These are phyloP conservation scores for Acleris sparsana DNA, from an alignment of 2,888 invertebrate species.

Conservation along the genomic window DNA sequence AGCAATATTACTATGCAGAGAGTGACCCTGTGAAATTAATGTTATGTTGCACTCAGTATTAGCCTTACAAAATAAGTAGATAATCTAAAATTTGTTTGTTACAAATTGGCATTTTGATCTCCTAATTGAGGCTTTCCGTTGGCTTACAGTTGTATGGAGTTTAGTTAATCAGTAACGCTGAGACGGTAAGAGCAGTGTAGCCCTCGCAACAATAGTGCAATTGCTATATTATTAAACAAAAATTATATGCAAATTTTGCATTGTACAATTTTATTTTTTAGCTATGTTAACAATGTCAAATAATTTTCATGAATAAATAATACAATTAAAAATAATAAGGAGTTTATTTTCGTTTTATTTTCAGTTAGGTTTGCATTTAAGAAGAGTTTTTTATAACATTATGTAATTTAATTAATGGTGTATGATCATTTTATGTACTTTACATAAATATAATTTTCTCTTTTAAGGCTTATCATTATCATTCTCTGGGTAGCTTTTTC, in stretches of 20 bases:
- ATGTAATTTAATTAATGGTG: conserved; percentile 29
- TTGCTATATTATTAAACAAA: conserved; percentile 74
- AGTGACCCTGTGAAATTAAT: conserved; percentile 72
- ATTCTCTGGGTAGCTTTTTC: conserved; percentile 42
- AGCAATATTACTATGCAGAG: conserved; percentile 22
- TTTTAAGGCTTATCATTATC: conserved; percentile 38
- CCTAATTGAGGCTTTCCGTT: conserved; percentile 69
- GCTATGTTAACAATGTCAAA: conserved; percentile 76
- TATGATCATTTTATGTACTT: conserved; percentile 21
- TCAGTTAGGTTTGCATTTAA: conserved; percentile 67
- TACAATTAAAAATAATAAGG: conserved; percentile 73
- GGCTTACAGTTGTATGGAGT: conserved; percentile 60
- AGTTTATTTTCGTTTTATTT: conserved; percentile 73
- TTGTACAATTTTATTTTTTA: conserved; percentile 82
- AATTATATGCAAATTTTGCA: conserved; percentile 80
- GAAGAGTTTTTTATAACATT: conserved; percentile 52
- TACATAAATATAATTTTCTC: conserved; percentile 36
- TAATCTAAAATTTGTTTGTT: conserved; percentile 63
- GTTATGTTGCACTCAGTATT: conserved; percentile 79
- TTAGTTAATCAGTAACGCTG: conserved; percentile 65
- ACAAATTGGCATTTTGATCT: conserved; percentile 67
- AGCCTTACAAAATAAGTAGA: conserved; percentile 68
- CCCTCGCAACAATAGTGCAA: conserved; percentile 83
- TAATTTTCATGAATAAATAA: conserved; percentile 80
- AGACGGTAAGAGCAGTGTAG: conserved; percentile 77